Evolutionary conservation across 2,113 vertebrate genomes (phyloP), one percentile per base, ranked within the genome.

Genomic region (Anoplopoma fimbria): DNA sequence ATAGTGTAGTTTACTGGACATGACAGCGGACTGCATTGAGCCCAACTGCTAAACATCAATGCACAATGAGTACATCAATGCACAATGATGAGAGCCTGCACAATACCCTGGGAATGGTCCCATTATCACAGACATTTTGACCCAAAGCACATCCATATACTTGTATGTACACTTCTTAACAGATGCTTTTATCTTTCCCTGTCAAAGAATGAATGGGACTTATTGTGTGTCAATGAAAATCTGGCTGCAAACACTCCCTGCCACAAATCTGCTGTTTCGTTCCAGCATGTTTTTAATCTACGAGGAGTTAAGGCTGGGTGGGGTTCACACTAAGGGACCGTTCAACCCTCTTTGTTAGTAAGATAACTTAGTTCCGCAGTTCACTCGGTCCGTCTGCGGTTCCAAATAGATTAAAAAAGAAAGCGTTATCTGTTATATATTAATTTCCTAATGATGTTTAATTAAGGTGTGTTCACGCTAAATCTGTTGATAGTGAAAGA

Each of bases 241-340:
- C 75, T 82, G 79, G 62, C 51, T 51, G 53, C 72, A 79, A 91
- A 89, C 90, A 92, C 89, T 90, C 89, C 85, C 79, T 58, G 76
- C 65, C 76, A 60, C 61, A 80, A 85, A 86, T 91, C 75, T 72
- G 60, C 65, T 60, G 67, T 69, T 87, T 36, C 40, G 81, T 84
- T 87, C 63, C 82, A 74, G 88, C 84, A 83, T 90, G 87, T 84
- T 89, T 87, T 77, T 84, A 87, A 87, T 90, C 81, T 84, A 55
- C 53, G 36, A 19, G 34, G 72, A 71, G 60, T 87, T 75, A 74
- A 70, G 57, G 45, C 13, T 79, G 88, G 88, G 86, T 74, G 88
- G 67, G 73, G 87, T 82, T 87, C 67, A 72, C 75, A 70, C 83
- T 65, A 55, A 38, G 77, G 76, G 74, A 87, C 79, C 40, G 60